Evolutionary conservation across 2,797 vertebrate genomes (phyloP), one percentile per base, ranked within the genome.

Genomic region (Leptatherina wallacei): DNA sequence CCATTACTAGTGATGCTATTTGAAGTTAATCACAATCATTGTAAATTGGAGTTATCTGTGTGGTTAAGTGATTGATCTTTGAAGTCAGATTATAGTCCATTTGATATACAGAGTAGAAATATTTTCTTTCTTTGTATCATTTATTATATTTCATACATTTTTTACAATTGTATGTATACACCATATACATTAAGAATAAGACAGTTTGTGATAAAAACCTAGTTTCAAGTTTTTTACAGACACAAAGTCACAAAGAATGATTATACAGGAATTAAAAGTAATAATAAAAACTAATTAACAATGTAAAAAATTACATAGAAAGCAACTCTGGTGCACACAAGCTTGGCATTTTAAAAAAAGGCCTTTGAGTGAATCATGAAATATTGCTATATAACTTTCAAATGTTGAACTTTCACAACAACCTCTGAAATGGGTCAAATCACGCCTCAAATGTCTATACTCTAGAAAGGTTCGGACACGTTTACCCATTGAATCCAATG

Each of bases 11-110:
- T 56, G 68, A 83, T 61, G 49, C 66, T 62, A 71, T 82, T 79
- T 82, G 51, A 74, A 83, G 81, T 84, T 85, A 85, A 87, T 88
- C 79, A 75, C 73, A 85, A 69, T 84, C 64, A 78, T 80, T 77
- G 69, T 51, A 65, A 68, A 66, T 79, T 49, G 24, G 59, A 80
- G 24, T 75, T 78, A 75, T 85, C 55, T 65, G 60, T 77, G 64
- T 56, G 63, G 63, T 82, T 72, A 69, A 71, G 64, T 44, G 71
- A 80, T 74, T 73, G 54, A 79, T 77, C 66, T 70, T 51, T 54
- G 1, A 44, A 70, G 65, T 71, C 64, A 67, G 62, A 75, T 72
- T 62, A 73, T 64, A 67, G 47, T 66, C n/a, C 44, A 71, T 70
- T 49, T 52, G 35, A 71, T 52, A 47, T 56, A 14, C 6, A 47